Percentiles rank a stretch among this genome's conserved stretches.
Evolutionary conservation across 2,113 vertebrate species (phyloP).

Genomic region (Mobula hypostoma): DNA sequence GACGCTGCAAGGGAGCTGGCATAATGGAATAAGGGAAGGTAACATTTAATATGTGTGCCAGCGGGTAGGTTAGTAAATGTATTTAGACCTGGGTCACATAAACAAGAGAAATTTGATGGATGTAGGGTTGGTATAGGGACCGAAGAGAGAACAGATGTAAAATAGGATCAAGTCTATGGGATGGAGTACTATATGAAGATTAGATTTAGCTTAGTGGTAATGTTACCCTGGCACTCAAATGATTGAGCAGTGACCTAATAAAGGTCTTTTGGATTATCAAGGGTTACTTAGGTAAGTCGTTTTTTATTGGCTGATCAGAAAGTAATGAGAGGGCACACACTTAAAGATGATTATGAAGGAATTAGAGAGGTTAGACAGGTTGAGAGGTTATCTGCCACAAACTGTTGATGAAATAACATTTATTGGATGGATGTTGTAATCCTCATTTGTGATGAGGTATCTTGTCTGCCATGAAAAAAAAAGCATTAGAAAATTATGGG

Average conservation of each 20-base stretch:
- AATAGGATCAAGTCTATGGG: background rate
- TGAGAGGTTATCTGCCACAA: background rate
- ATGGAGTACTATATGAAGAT: background rate
- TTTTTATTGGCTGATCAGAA: background rate
- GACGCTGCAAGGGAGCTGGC: background rate
- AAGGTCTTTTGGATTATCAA: background rate
- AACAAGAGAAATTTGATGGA: background rate
- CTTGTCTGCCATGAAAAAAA: background rate
- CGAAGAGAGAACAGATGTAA: background rate
- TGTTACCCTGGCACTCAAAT: background rate
- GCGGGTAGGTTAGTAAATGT: background rate
- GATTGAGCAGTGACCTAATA: background rate
- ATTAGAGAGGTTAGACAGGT: background rate
- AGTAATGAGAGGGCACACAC: background rate
- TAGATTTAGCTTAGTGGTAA: background rate
- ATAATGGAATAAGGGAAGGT: background rate
- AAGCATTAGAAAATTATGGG: background rate
- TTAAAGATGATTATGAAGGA: background rate
- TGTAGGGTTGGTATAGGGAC: background rate
- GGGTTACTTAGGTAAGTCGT: background rate
- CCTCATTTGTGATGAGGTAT: background rate
- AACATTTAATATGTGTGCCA: background rate
- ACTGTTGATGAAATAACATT: background rate
- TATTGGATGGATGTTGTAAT: background rate
- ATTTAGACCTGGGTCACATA: background rate